A percentile compares a stretch with the other conserved stretches of the same genome.
These are phyloP conservation scores for Apoda limacodes DNA, from an alignment of 2,888 invertebrate species.

Conservation along the genomic window DNA sequence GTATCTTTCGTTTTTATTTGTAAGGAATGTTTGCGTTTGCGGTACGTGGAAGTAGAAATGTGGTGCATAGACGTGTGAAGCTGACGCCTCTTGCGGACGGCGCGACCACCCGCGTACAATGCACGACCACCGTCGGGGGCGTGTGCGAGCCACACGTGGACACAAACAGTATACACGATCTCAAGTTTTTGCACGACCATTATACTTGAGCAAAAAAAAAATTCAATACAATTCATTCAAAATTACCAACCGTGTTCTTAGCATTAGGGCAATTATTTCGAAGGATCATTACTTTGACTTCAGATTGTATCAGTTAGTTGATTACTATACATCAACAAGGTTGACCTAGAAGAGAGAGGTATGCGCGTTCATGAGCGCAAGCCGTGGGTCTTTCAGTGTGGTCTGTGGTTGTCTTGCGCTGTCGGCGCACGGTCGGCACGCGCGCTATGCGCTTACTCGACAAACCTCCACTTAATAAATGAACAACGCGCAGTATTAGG, in stretches of 20 bases:
- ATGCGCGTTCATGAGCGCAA: constrained; percentile 26
- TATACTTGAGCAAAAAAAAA: constrained; percentile 17
- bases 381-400: constrained; percentile 53
- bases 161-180: constrained; percentile 22
- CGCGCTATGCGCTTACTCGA: constrained; percentile 53
- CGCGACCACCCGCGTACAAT: constrained; percentile 62
- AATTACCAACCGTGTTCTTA: no score
- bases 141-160: constrained; percentile 40
- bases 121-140: constrained; percentile 41
- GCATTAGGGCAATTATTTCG: no score
- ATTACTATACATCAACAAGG: constrained; percentile 56
- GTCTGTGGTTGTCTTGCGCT: constrained; percentile 42
- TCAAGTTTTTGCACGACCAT: constrained; percentile 8
- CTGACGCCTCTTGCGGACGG: constrained; percentile 49
- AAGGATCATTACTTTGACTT: no score
- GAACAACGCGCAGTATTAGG: constrained; percentile 60
- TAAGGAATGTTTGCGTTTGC: constrained; percentile 14
- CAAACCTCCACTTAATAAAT: constrained; percentile 57
- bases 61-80: constrained; percentile 48
- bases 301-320: constrained; percentile 37
- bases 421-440: constrained; percentile 56
- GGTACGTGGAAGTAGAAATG: constrained; percentile 28
- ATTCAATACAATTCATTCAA: constrained; percentile 5
- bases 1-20: constrained; percentile 22
- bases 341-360: constrained; percentile 33